Evolutionary conservation across 2,113 vertebrate species (phyloP), one percentile per base, ranked within the genome.

Genomic region (Pedionomus torquatus): DNA sequence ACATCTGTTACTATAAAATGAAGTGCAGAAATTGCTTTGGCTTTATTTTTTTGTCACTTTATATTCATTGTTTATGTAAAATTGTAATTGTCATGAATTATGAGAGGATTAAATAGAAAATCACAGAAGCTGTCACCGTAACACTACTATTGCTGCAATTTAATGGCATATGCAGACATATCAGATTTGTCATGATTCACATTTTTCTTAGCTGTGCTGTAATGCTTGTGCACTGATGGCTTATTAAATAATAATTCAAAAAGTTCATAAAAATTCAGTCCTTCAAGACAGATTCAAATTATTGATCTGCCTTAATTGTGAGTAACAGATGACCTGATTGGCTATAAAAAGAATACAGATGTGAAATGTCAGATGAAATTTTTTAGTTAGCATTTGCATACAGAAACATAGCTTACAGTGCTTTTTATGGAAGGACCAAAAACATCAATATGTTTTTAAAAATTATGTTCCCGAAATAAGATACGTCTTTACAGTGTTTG

Each of bases 231-330:
- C 39, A 93, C 39, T 90, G 52, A 87, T 92, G 24, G 20, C 9
- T 94, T 86, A 90, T 84, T 96, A 90, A 93, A 55, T 70, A 94
- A 65, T 90, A 93, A 92, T 82, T 95, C 58, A 93, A 49, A 92
- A 87, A 90, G 12, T 84, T 49, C 5, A 66, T 69, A 84, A 84
- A 71, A 83, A 74, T 15, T 35, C 8, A 28, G 1, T 89, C 90
- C 69, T 92, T 75, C 21, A 64, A 60, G 43, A 72, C 21, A 52
- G 76, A 57, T 60, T 90, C 11, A 74, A 95, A 83, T 88, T 89
- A 92, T 66, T 91, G 13, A 63, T 88, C 30, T 63, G 13, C 5
- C 35, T 66, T 94, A 91, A 93, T 79, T 92, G 17, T 65, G 23
- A 33, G 37, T 86, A 79, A 81, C 66, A 77, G 75, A 91, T 76